Percentiles rank a stretch among this genome's conserved stretches.
Conservation (phyloP, 2,888 invertebrate species). For the Julus scandinavius region DNA sequence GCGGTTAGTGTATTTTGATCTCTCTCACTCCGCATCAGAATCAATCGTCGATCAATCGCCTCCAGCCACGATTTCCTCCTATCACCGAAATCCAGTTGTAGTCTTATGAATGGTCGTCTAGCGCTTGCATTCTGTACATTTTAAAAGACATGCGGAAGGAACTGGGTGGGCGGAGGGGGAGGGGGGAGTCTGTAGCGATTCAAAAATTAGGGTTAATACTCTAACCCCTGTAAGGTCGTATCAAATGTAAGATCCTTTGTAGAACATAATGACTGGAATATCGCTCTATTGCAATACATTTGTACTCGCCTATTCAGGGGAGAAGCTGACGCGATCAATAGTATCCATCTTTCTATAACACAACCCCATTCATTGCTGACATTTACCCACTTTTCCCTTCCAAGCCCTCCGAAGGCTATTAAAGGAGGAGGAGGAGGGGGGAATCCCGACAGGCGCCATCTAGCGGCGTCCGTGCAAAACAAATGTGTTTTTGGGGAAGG, state of each 20-base stretch:
- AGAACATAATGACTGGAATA: slow-evolving; percentile 42
- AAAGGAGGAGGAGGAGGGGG: not conserved
- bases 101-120: not conserved
- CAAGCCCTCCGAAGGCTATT: slow-evolving; percentile 23
- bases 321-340: slow-evolving; percentile 42
- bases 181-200: slow-evolving; percentile 14
- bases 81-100: not conserved
- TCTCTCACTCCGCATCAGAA: not conserved
- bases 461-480: not conserved
- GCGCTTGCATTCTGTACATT: not conserved
- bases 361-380: slow-evolving; percentile 39
- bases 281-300: slow-evolving; percentile 42
- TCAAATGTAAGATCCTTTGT: slow-evolving; percentile 39
- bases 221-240: slow-evolving; percentile 38
- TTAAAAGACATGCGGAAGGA: slow-evolving; percentile 23
- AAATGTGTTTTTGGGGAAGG: not conserved
- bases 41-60: slow-evolving; percentile 42
- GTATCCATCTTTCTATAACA: slow-evolving; percentile 39
- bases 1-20: not conserved
- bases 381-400: slow-evolving; percentile 39
- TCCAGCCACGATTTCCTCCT: not conserved
- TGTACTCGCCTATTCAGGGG: slow-evolving; percentile 42
- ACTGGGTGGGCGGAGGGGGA: not conserved
- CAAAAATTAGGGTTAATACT: slow-evolving; percentile 42
- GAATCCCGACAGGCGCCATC: not conserved